Conservation (phyloP, 2,113 vertebrate genomes). For the Xenopus laevis region DNA sequence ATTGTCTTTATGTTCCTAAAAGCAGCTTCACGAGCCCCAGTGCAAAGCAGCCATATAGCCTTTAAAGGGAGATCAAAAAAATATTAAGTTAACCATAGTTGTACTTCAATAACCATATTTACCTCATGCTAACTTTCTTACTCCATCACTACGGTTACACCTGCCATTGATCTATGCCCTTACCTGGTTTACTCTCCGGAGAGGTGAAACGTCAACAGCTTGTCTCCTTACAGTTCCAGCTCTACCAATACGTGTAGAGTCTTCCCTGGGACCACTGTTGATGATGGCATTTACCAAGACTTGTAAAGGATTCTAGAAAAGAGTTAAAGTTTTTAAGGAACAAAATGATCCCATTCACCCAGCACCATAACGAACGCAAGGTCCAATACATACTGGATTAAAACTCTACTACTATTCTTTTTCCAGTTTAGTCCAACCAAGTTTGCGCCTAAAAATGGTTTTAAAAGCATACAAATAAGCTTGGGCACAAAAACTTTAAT, state of each 20-base stretch:
- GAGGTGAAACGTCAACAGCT: conserved; percentile 87
- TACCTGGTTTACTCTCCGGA: conserved; percentile 92
- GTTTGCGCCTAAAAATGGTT: no score
- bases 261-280: conserved; percentile 90
- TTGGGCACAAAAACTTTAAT: no score
- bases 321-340: no score
- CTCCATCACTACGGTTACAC: background rate
- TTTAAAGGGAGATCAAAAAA: conserved; percentile 37
- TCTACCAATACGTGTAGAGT: conserved; percentile 89
- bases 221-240: conserved; percentile 90
- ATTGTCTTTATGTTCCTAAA: conserved; percentile 97
- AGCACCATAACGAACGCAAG: background rate
- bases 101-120: background rate
- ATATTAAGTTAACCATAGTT: no score
- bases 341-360: no score
- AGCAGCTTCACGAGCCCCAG: conserved; percentile 88
- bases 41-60: conserved; percentile 94
- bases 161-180: background rate
- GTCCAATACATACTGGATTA: background rate
- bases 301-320: conserved; percentile 83
- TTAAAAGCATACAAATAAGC: no score
- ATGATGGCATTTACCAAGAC: conserved; percentile 93
- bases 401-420: no score
- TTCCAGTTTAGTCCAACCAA: no score
- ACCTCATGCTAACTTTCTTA: background rate